Percentiles rank a stretch among this genome's conserved stretches.
Conservation (phyloP, 2,888 invertebrate genomes). For the Eudasyphora cyanicolor region DNA sequence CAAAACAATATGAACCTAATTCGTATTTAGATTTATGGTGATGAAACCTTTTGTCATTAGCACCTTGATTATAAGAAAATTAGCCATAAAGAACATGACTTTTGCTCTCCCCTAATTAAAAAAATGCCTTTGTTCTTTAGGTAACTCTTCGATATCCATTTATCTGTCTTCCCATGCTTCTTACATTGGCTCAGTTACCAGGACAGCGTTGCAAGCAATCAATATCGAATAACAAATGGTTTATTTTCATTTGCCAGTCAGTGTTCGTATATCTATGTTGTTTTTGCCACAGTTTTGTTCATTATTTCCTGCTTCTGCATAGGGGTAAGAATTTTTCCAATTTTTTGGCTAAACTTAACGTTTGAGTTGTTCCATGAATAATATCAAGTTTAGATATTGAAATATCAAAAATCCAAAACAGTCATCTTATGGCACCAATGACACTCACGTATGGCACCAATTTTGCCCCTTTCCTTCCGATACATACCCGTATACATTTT, state of each 20-base stretch:
- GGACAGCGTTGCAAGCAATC: slow-evolving; percentile 6
- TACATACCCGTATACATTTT: too few species aligned
- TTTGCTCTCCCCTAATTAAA: too few species aligned
- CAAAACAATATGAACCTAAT: too few species aligned
- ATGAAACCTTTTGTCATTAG: too few species aligned
- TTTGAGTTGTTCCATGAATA: neutral
- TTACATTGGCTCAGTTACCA: slow-evolving; percentile 1
- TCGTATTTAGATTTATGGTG: too few species aligned
- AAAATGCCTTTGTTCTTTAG: too few species aligned
- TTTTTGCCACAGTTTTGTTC: neutral
- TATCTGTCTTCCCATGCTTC: neutral
- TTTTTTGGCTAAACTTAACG: neutral
- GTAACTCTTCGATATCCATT: neutral
- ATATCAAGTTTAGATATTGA: neutral
- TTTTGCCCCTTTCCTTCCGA: too few species aligned
- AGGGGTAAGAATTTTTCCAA: neutral
- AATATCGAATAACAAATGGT: slow-evolving; percentile 12
- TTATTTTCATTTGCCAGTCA: slow-evolving; percentile 18
- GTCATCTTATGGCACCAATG: neutral
- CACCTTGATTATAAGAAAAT: too few species aligned
- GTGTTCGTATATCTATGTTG: neutral
- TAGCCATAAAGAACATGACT: too few species aligned
- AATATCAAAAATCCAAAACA: neutral
- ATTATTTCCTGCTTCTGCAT: neutral
- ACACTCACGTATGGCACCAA: too few species aligned